phyloP scores from a whole-genome alignment of 1,140 invertebrate genomes.

The Pseudobourletiella spinata region DNA sequence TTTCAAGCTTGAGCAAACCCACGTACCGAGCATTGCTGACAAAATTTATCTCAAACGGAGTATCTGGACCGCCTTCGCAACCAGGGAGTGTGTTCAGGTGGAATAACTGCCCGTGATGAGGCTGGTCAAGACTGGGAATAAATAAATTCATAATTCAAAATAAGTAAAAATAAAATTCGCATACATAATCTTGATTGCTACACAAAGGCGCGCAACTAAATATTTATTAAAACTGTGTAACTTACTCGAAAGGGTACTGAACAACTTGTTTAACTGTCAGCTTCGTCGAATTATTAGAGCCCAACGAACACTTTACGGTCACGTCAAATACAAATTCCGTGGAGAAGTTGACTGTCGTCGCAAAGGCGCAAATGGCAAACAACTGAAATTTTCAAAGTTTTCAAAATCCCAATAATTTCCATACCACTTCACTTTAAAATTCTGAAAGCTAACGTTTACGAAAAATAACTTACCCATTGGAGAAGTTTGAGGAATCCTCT shows the following conservation, averaged over 20 bases:
- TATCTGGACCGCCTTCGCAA: too few species aligned
- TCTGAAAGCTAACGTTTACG: constrained; percentile 3
- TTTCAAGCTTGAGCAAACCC: too few species aligned
- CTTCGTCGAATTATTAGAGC: constrained; percentile 36
- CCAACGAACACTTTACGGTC: neutral
- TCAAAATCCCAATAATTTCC: neutral
- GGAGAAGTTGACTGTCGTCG: constrained; percentile 47
- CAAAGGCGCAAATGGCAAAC: constrained; percentile 53
- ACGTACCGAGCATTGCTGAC: neutral
- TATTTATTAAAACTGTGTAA: too few species aligned
- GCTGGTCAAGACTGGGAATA: too few species aligned
- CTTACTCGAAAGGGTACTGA: constrained; percentile 43
- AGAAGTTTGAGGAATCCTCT: constrained; percentile 51
- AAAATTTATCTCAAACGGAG: too few species aligned
- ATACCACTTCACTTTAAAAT: neutral
- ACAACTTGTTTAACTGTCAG: constrained; percentile 28
- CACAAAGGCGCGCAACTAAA: too few species aligned
- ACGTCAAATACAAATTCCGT: constrained; percentile 36
- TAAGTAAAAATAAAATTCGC: too few species aligned
- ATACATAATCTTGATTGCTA: too few species aligned
- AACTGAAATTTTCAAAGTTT: too few species aligned
- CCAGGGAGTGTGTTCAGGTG: too few species aligned
- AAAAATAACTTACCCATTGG: constrained; percentile 46
- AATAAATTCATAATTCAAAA: too few species aligned
- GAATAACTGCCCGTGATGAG: too few species aligned